Evolutionary conservation across 2,888 invertebrate genomes (phyloP), one percentile per base, ranked within the genome.

Genomic region (Scaptodrosophila latifasciaeformis): DNA sequence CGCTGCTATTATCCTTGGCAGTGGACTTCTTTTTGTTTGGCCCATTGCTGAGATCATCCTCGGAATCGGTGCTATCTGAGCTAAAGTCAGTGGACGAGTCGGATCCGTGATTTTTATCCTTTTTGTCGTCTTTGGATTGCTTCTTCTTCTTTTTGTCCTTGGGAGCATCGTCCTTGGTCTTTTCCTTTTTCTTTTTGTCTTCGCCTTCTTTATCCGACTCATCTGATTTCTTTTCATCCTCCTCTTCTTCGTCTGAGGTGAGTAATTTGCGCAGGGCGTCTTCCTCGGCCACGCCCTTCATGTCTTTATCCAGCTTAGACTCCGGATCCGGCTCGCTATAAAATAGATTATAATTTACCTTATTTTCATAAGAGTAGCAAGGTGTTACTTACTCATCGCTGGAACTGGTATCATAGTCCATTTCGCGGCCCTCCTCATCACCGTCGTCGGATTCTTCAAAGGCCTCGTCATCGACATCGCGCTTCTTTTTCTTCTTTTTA

Each of bases 401-500:
- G 0, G 93, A 93, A 82, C 95, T 95, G 0, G 96, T 95, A 81
- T 97, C 97, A 82, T 98, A 98, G 86, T 98, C 98, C 67, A 92
- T 90, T 88, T 99, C 98, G 48, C 95, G 87, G 0, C 97, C 97
- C 87, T 98, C 98, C 78, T 95, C 96, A 84, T 99, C 97, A 0
- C 97, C 97, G 84, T 98, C 97, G 85, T 98, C 98, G 65, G 97
- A 97, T 81, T 99, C 98, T 84, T 98, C 97, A 50, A 94, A 91
- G 0, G 96, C 97, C 83, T 97, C 97, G 67, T 94, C 92, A 60
- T 96, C 93, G 0, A 93, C 92, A 62, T 92, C 92, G 51, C 92
- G 91, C 87, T 94, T 93, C 79, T 94, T 93, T 81, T 94, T 95
- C 61, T 90, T 90, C 48, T 89, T 89, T 12, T 88, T 88, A 10